Evolutionary conservation across 2,888 invertebrate genomes (phyloP), one percentile per base, ranked within the genome.

Genomic region (Brenthis daphne): DNA sequence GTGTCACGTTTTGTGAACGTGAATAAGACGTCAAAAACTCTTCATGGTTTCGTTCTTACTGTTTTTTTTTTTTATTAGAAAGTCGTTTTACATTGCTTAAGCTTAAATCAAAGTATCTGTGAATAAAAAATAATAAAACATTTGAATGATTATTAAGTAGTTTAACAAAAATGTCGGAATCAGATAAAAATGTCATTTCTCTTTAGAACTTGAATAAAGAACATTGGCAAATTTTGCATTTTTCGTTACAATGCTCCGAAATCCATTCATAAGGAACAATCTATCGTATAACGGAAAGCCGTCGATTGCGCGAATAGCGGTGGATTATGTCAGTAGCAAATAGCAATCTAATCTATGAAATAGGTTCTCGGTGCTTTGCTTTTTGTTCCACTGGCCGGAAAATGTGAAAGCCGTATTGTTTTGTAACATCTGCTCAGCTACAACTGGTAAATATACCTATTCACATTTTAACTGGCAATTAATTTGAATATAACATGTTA

Each of bases 301-400:
- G 37, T 33, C 50, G 16, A 60, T 60, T 60, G 60, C 60, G 50
- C 60, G 33, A n/a, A 11, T 33, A 50, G 1, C 60, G 12, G 50
- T 60, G 60, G 60, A 60, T 60, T 60, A 60, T 60, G 60, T 60
- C 47, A 47, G 55, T 43, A 55, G 48, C 2, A 53, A 33, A 61
- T 33, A 61, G 51, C 29, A 55, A 67, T 61, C n/a, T 60, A 60
- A 60, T 66, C 33, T 54, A 54, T 48, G 48, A 33, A 55, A 55
- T 66, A 54, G 33, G 54, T 54, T 47, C 58, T 58, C 53, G 29
- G 4, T 53, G n/a, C 48, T n/a, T 33, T 14, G 48, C 16, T 56
- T 55, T 57, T 20, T 65, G 58, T 58, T 60, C 54, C 47, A 33
- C 54, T 48, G 53, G 43, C 63, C 54, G 63, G 54, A 63, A 63